Evolutionary conservation across 2,797 vertebrate genomes (phyloP).

Genomic region (Myripristis murdjan): DNA sequence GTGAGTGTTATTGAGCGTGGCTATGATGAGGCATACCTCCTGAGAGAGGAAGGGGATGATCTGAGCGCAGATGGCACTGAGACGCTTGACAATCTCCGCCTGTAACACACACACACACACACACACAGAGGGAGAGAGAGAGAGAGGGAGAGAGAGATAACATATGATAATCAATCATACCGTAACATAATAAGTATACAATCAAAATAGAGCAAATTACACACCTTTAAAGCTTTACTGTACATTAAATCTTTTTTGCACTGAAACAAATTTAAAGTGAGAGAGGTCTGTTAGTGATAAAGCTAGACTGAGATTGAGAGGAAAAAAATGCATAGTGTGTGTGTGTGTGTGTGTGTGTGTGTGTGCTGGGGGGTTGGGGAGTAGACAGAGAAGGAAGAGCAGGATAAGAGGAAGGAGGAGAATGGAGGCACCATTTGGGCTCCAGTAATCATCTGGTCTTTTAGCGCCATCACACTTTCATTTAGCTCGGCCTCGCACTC

Average conservation of each 20-base stretch:
- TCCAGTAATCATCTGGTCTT: slow-evolving; percentile 54
- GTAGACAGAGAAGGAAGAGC: slow-evolving; percentile 18
- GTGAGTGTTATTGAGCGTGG: slow-evolving; percentile 48
- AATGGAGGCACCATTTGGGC: slow-evolving; percentile 38
- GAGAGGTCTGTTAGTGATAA: slow-evolving; percentile 26
- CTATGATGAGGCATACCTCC: slow-evolving; percentile 91
- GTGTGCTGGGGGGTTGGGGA: neutral
- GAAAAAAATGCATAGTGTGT: too few species aligned
- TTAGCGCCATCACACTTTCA: slow-evolving; percentile 61
- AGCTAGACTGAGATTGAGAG: slow-evolving; percentile 4
- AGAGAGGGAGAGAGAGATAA: slow-evolving; percentile 35
- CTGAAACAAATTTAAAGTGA: slow-evolving; percentile 56
- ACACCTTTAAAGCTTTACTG: slow-evolving; percentile 59
- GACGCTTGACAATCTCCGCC: slow-evolving; percentile 98
- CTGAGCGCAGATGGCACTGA: slow-evolving; percentile 98
- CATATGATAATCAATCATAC: slow-evolving; percentile 48
- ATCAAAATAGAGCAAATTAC: slow-evolving; percentile 36
- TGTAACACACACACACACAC: slow-evolving; percentile 73
- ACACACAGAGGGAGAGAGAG: slow-evolving; percentile 33
- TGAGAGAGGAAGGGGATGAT: slow-evolving; percentile 99
- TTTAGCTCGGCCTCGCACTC: slow-evolving; percentile 43
- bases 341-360: too few species aligned
- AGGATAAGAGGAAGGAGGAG: neutral
- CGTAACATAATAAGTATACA: slow-evolving; percentile 54
- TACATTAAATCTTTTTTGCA: slow-evolving; percentile 50